Conservation (phyloP, 2,888 invertebrate species). For the Drosophila limbata region DNA sequence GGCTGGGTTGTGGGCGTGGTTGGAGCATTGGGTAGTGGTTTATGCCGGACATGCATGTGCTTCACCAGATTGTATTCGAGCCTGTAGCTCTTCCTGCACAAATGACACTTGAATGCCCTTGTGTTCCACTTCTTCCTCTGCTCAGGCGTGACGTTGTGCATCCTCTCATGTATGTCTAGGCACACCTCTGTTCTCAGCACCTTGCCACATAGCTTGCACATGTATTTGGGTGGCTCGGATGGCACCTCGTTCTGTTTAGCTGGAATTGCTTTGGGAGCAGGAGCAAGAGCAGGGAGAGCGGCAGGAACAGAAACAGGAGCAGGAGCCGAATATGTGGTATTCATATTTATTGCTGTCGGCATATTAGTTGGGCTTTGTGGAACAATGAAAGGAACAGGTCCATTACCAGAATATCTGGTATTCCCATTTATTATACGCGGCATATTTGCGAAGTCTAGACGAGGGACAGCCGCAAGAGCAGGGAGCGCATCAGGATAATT, state of each 20-base stretch:
- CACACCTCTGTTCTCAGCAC: not conserved
- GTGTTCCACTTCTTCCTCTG: not conserved
- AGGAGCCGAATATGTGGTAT: not conserved
- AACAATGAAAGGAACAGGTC: not conserved
- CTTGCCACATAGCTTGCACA: not conserved
- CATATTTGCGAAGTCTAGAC: not conserved
- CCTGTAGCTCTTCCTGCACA: constrained; percentile 46
- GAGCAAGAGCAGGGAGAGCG: not conserved
- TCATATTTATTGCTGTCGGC: not conserved
- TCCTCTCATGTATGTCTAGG: not conserved
- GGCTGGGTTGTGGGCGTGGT: not conserved
- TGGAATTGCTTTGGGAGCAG: not conserved
- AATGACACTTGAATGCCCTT: constrained; percentile 23
- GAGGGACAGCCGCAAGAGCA: too few relatives aligned
- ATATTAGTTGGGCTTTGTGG: not conserved
- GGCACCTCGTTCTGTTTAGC: not conserved
- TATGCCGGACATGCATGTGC: constrained; percentile 43
- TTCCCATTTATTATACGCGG: not conserved
- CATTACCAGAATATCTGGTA: not conserved
- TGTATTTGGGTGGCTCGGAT: not conserved
- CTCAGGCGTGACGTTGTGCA: not conserved
- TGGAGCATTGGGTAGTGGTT: not conserved
- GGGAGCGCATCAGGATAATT: not conserved
- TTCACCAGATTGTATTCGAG: constrained; percentile 12
- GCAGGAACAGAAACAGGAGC: not conserved